These are phyloP conservation scores for Enoplolaimus lenunculus DNA, from an alignment of 2,888 invertebrate genomes.

Conservation along the genomic window DNA sequence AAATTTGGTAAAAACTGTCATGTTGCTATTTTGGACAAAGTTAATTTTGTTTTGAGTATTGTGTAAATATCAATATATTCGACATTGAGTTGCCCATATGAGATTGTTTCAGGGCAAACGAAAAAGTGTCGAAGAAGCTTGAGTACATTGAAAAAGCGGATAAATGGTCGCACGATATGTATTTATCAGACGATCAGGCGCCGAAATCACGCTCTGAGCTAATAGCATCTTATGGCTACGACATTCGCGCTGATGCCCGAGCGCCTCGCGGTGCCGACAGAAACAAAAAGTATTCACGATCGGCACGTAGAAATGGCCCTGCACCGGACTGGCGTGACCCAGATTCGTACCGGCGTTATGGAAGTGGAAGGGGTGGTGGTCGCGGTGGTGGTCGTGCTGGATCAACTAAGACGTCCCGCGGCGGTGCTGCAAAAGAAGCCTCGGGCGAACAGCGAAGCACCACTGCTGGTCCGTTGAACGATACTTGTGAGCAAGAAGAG, in stretches of 20 bases:
- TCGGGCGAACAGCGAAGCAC: too few relatives aligned
- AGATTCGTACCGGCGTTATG: neutral
- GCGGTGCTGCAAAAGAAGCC: too few relatives aligned
- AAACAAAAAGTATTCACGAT: neutral
- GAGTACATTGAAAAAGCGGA: conserved; percentile 50
- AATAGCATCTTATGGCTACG: conserved; percentile 74
- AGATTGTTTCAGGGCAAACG: too few relatives aligned
- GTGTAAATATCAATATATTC: too few relatives aligned
- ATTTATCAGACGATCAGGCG: conserved; percentile 60
- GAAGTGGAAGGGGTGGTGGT: neutral
- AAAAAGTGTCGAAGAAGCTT: conserved; percentile 38
- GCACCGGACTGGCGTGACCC: conserved; percentile 3
- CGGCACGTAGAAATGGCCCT: neutral
- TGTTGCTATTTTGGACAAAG: too few relatives aligned
- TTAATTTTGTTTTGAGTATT: too few relatives aligned
- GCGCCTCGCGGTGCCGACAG: conserved; percentile 12
- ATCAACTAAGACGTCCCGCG: neutral
- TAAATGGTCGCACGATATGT: conserved; percentile 75
- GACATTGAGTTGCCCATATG: too few relatives aligned
- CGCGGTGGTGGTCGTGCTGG: neutral
- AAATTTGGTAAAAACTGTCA: too few relatives aligned
- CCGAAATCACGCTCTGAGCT: conserved; percentile 73
- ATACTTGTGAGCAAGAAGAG: neutral
- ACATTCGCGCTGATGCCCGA: conserved; percentile 71
- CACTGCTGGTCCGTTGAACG: too few relatives aligned